Percentiles rank a stretch among this genome's conserved stretches.
Evolutionary conservation across 2,797 vertebrate species (phyloP).

Genomic region (Mormyrops boulengeri): DNA sequence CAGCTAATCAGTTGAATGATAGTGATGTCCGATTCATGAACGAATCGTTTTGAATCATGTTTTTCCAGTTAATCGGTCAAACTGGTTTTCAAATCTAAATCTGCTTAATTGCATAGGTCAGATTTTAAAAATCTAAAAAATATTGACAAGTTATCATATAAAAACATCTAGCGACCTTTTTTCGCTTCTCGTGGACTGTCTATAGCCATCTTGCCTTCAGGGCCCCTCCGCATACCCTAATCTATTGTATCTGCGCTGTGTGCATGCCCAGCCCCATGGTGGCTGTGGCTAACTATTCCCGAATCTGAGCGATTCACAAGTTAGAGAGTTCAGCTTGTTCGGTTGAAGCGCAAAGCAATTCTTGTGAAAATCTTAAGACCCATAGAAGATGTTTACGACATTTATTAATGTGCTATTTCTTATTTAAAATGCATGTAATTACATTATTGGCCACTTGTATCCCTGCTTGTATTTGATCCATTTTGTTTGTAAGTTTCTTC

Average conservation of each 20-base stretch:
- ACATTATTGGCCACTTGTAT: not conserved
- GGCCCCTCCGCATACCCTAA: not conserved
- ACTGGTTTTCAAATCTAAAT: not conserved
- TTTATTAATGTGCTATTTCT: not conserved
- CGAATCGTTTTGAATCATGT: not conserved
- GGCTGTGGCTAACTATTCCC: not conserved
- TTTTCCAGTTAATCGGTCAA: not conserved
- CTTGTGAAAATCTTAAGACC: not conserved
- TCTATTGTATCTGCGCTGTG: not conserved
- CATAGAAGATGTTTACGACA: not conserved
- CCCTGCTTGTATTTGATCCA: not conserved
- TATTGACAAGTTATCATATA: not conserved
- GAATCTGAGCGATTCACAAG: not conserved
- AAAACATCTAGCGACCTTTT: not conserved
- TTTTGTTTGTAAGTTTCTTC: not conserved
- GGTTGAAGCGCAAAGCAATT: not conserved
- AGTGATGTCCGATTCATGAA: not conserved
- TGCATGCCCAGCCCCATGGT: not conserved
- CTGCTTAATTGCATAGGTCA: not conserved
- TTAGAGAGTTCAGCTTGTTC: not conserved
- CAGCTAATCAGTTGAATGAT: too few species aligned
- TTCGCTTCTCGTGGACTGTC: not conserved
- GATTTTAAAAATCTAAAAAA: not conserved
- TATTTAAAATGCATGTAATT: not conserved
- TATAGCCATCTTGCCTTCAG: not conserved